Evolutionary conservation across 37 sponge, comb jelly and placozoan species (phyloP).

Genomic region (Halichondria panicea): DNA sequence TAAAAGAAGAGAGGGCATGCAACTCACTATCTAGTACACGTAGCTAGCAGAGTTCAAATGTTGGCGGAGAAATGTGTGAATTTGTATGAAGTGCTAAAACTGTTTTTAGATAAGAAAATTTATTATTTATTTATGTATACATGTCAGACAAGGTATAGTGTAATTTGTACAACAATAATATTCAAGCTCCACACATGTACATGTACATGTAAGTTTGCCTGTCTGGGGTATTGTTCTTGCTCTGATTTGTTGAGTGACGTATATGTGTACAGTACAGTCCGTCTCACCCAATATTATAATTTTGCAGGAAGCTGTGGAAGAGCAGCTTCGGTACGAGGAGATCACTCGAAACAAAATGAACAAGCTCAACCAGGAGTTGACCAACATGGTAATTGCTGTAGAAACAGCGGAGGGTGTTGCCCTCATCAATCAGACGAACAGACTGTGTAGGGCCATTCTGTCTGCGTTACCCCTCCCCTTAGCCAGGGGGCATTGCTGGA

Average conservation of each 20-base stretch:
- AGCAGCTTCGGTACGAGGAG: constrained; percentile 35
- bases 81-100: too few species aligned
- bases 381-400: not conserved
- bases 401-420: not conserved
- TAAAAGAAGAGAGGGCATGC: not conserved
- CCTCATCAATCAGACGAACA: constrained; percentile 20
- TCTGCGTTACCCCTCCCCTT: constrained; percentile 26
- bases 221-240: not conserved
- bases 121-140: not conserved
- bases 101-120: too few species aligned
- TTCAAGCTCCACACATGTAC: not conserved
- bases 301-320: constrained; percentile 21
- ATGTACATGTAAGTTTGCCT: not conserved
- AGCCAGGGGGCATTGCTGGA: constrained; percentile 8
- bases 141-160: not conserved
- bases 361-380: constrained; percentile 1
- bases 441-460: constrained; percentile 16
- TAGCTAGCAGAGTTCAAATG: too few species aligned
- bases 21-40: too few species aligned
- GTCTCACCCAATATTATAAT: not conserved
- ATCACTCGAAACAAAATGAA: constrained; percentile 1
- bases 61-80: too few species aligned
- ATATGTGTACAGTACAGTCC: not conserved
- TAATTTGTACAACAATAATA: not conserved
- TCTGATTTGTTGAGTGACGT: not conserved